phyloP scores from a whole-genome alignment of 2,888 invertebrate species.

The Adelphocoris suturalis region DNA sequence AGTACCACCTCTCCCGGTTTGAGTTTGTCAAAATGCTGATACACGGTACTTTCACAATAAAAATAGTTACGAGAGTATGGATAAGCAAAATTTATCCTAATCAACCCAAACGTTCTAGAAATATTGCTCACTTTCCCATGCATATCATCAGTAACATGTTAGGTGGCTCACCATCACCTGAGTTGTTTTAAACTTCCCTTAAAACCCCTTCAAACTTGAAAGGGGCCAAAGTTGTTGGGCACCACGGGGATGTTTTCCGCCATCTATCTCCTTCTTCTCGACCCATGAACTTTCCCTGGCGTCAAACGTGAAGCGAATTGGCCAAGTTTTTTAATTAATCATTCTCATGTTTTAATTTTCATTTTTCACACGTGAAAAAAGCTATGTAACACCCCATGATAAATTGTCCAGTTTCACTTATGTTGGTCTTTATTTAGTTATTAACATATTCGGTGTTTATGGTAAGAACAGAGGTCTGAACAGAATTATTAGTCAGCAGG shows the following conservation, averaged over 20 bases:
- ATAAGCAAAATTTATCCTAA: too few relatives aligned
- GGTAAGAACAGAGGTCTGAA: too few relatives aligned
- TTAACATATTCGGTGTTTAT: too few relatives aligned
- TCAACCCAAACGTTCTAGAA: too few relatives aligned
- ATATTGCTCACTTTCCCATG: not conserved
- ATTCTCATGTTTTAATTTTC: constrained; percentile 10
- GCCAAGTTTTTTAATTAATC: not conserved
- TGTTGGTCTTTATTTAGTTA: too few relatives aligned
- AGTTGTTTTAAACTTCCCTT: constrained; percentile 3
- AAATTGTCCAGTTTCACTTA: too few relatives aligned
- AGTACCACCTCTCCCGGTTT: too few relatives aligned
- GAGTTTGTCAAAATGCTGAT: too few relatives aligned
- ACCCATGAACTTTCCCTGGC: constrained; percentile 11
- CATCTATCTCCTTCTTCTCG: constrained; percentile 4
- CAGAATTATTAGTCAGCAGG: too few relatives aligned
- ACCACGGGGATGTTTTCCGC: not conserved
- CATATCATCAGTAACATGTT: not conserved
- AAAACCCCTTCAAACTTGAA: constrained; percentile 18
- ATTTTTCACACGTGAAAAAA: not conserved
- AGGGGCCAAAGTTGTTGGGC: not conserved
- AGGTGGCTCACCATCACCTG: not conserved
- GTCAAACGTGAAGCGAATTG: not conserved
- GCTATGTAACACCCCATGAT: too few relatives aligned
- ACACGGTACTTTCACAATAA: too few relatives aligned
- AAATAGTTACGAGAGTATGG: too few relatives aligned